phyloP scores from a whole-genome alignment of 2,113 vertebrate genomes.

The Aleadryas rufinucha region DNA sequence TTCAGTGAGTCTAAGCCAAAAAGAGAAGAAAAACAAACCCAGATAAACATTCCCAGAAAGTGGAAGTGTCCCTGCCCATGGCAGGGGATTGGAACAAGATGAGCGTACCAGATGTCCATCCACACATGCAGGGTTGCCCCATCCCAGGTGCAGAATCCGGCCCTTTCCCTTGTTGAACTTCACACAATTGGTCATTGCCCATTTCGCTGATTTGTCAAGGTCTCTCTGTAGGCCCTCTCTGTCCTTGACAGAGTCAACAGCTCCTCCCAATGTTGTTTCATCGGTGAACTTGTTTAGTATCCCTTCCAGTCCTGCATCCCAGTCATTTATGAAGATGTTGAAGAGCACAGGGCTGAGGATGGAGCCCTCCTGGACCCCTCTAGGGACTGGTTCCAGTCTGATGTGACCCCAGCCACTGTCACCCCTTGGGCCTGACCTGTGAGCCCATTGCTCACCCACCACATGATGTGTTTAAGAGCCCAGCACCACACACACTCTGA shows the following conservation, averaged over 20 bases:
- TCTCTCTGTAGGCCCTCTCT: neutral
- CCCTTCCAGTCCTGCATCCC: neutral
- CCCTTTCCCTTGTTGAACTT: neutral
- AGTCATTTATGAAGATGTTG: neutral
- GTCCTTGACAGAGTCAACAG: rapidly evolving
- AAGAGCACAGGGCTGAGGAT: neutral
- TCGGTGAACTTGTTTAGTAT: neutral
- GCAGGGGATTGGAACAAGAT: neutral
- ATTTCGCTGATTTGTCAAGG: neutral
- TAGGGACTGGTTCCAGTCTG: neutral
- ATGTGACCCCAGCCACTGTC: neutral
- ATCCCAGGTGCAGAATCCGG: neutral
- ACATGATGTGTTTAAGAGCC: neutral
- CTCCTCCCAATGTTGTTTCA: neutral
- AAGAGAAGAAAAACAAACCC: neutral
- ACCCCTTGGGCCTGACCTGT: neutral
- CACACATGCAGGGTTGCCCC: neutral
- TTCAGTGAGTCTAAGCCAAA: neutral
- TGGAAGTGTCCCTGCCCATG: neutral
- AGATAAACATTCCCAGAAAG: neutral
- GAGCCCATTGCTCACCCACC: neutral
- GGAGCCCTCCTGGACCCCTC: neutral
- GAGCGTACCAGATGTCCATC: neutral
- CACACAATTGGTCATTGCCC: neutral
- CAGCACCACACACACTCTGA: neutral